Evolutionary conservation across 2,113 vertebrate genomes (phyloP), one percentile per base, ranked within the genome.

Genomic region (Varanus komodoensis): DNA sequence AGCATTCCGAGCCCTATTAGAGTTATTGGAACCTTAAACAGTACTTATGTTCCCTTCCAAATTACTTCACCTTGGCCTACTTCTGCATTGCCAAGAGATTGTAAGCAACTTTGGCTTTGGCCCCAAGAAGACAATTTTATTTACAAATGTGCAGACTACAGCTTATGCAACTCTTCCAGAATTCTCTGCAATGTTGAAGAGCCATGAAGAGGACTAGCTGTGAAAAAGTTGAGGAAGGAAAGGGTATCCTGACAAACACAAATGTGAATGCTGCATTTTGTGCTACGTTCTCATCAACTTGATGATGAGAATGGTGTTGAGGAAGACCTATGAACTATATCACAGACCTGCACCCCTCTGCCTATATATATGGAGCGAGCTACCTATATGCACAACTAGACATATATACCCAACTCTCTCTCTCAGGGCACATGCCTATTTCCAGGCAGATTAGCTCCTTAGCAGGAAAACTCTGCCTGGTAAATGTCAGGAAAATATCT

Each of bases 31-130:
- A 91, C 91, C 90, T 92, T 90, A 89, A 95, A 92, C 61, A 87
- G 89, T 74, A 79, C n/a, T 88, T 91, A 29, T 77, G 17, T 84
- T 91, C 57, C 68, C 29, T 87, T 92, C 8, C 0, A 27, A 84
- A 83, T 87, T 90, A 89, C 17, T 86, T 95, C 87, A 93, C 68
- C 80, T 94, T 96, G 93, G 84, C 89, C 87, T 93, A 92, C 69
- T 92, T 96, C 44, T 90, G 91, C 6, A 68, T 91, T 89, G 67
- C 84, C 92, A 90, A 48, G 15, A 71, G 8, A 25, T 67, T 84
- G 69, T 64, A 67, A 88, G 48, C 8, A 27, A 77, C n/a, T n/a
- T 44, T 89, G 54, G 81, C 8, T 0, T n/a, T 93, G 94, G 79
- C 86, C 11, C 61, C 87, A 88, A 78, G 25, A 79, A 93, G 73